Conservation (phyloP, 2,113 vertebrate species). For the Hiodon tergisus region DNA sequence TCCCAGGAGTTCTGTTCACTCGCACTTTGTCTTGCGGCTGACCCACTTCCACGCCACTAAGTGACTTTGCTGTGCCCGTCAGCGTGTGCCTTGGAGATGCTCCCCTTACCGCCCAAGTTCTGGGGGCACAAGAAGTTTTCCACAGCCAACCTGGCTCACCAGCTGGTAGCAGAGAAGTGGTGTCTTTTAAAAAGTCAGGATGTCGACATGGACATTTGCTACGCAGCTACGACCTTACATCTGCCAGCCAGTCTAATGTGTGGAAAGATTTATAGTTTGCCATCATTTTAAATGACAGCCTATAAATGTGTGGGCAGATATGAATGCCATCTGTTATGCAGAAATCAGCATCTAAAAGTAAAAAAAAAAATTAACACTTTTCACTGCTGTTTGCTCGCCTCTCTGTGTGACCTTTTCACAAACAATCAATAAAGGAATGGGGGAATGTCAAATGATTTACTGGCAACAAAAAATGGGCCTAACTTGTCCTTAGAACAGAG, state of each 20-base stretch:
- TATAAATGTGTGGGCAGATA: no score
- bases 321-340: no score
- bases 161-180: neutral
- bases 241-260: neutral
- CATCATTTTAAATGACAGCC: neutral
- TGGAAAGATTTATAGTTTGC: neutral
- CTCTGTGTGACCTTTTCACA: no score
- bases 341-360: no score
- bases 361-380: no score
- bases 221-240: neutral
- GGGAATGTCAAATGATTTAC: no score
- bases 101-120: neutral
- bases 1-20: conserved; percentile 12
- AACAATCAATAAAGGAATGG: no score
- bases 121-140: no score
- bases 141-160: neutral
- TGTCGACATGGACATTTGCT: neutral
- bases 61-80: conserved; percentile 9
- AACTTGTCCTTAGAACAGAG: neutral
- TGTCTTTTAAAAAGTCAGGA: neutral
- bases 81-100: neutral
- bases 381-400: no score
- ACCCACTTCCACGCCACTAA: conserved; percentile 5
- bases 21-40: conserved; percentile 11
- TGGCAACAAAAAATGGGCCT: neutral